Evolutionary conservation across 2,888 invertebrate genomes (phyloP), one percentile per base, ranked within the genome.

Genomic region (Hermaeophaga mercurialis): DNA sequence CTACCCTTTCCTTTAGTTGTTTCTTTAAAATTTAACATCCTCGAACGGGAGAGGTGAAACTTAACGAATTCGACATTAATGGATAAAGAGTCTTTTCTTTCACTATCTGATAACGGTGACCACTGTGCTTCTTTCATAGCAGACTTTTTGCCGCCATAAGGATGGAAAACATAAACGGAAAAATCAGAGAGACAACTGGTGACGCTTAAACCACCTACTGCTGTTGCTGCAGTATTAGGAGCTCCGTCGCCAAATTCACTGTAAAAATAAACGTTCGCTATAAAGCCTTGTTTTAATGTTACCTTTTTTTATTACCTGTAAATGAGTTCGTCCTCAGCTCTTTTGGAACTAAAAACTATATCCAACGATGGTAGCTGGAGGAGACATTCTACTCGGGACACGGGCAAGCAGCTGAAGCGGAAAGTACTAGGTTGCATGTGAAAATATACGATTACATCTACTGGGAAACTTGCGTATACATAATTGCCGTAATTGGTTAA

Each of bases 391-490:
- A 97, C 96, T 60, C 96, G 82, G 3, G 96, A 96, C 0, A 95
- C 92, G 0, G 97, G 97, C 70, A 96, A 83, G 78, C 97, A 97
- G 66, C 94, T 94, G 79, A 99, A 98, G 56, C 97, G 81, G 78
- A 97, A 94, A 0, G 95, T 94, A 52, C 95, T 95, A 0, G 97
- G 96, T 76, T 97, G 96, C 88, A 98, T 96, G 78, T 95, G 94
- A 80, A 99, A 94, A 79, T 96, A 96, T 34, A 99, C 96, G 67
- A 99, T 93, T 17, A 99, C 96, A 79, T 99, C 98, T 0, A 99
- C 96, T 0, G 98, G 98, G 78, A 99, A 97, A 50, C 96, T 94
- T 28, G 94, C 90, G 75, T 93, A 93, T 64, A 90, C 91, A 72
- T 91, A 91, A 77, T 89, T 89, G 0, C 87, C 88, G 69, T 87